Percentiles rank a stretch among this genome's conserved stretches.
These are phyloP conservation scores for Brachionus asplanchnoidis DNA, from an alignment of 1,140 invertebrate genomes.

Conservation along the genomic window DNA sequence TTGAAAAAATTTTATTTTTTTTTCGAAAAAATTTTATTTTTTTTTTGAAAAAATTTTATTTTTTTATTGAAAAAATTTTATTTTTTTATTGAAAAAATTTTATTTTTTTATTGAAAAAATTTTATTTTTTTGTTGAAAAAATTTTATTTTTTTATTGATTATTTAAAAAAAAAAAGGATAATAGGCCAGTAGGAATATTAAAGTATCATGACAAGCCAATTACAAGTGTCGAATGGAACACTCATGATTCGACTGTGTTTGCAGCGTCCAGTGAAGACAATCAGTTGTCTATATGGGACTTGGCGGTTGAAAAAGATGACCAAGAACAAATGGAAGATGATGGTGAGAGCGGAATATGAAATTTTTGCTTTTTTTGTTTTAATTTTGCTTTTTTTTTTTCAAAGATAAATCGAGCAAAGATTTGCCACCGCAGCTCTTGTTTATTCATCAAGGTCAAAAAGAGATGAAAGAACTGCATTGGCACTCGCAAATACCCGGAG, in stretches of 20 bases:
- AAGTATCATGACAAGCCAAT: conserved; percentile 86
- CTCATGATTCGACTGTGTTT: conserved; percentile 81
- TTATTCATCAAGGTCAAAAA: conserved; percentile 95
- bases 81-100: no score
- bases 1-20: no score
- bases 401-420: conserved; percentile 55
- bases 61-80: no score
- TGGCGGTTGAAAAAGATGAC: conserved; percentile 74
- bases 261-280: conserved; percentile 88
- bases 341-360: conserved; percentile 43
- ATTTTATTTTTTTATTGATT: not conserved
- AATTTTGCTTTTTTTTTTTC: conserved; percentile 45
- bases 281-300: conserved; percentile 94
- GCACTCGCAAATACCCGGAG: conserved; percentile 88
- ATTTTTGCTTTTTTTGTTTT: conserved; percentile 50
- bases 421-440: conserved; percentile 87
- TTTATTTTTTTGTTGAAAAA: no score
- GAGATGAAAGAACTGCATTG: conserved; percentile 98
- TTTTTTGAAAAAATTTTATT: no score
- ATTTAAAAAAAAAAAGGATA: conserved; percentile 55
- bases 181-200: conserved; percentile 77
- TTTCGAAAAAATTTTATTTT: no score
- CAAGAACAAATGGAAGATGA: conserved; percentile 41
- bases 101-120: no score
- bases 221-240: conserved; percentile 95